Percentiles rank a stretch among this genome's conserved stretches.
These are phyloP conservation scores for Eubasilissa regina DNA, from an alignment of 1,140 invertebrate genomes.

Conservation along the genomic window DNA sequence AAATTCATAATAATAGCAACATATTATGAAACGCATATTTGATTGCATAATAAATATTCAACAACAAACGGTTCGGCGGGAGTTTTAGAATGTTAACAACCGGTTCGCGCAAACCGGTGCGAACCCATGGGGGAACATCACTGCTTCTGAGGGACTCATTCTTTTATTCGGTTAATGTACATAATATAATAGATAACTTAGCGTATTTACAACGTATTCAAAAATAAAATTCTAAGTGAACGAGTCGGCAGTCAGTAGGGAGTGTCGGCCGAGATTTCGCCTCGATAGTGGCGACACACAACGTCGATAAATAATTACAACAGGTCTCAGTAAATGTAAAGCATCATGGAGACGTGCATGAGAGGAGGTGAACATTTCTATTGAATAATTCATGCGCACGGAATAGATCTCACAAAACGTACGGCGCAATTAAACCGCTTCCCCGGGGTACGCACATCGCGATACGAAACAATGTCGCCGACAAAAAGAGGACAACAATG, in stretches of 20 bases:
- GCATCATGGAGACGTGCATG: conserved; percentile 39
- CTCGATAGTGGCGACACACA: conserved; percentile 31
- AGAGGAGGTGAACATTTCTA: conserved; percentile 43
- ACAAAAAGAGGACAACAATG: conserved; percentile 36
- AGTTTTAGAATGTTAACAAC: no score
- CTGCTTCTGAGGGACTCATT: conserved; percentile 1
- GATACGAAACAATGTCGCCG: conserved; percentile 11
- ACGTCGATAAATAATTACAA: conserved; percentile 48
- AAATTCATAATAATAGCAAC: no score
- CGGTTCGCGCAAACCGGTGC: no score
- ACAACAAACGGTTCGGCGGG: no score
- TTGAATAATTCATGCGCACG: conserved; percentile 49
- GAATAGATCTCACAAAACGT: conserved; percentile 44
- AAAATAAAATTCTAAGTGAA: conserved; percentile 31
- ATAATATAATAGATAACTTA: conserved; percentile 1
- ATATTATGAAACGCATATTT: no score
- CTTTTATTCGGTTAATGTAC: background rate
- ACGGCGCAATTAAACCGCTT: conserved; percentile 21
- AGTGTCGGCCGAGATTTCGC: conserved; percentile 33
- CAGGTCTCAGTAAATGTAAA: conserved; percentile 45
- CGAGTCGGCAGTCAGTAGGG: conserved; percentile 26
- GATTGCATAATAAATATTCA: no score
- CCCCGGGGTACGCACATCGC: background rate
- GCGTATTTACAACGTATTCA: conserved; percentile 40
- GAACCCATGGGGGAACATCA: no score